Evolutionary conservation across 2,113 vertebrate genomes (phyloP).

Genomic region (Nymphicus hollandicus): DNA sequence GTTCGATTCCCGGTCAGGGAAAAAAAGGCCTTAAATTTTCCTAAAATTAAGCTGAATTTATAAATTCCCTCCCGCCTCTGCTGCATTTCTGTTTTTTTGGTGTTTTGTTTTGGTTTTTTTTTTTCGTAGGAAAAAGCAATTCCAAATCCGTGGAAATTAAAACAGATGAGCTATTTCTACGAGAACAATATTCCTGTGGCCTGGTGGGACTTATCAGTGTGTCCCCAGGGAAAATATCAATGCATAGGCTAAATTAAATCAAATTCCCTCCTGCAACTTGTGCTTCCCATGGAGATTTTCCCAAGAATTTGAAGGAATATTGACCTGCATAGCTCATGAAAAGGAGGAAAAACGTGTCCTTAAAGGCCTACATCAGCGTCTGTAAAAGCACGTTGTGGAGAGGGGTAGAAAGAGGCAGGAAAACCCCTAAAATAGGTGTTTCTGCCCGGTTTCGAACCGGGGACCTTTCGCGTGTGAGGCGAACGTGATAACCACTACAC

Average conservation of each 20-base stretch:
- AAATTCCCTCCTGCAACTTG: no score
- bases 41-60: fast-evolving
- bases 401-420: fast-evolving
- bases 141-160: no score
- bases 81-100: no score
- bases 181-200: no score
- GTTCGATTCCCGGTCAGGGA: constrained; percentile 78
- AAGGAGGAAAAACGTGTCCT: fast-evolving
- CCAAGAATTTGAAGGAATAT: neutral
- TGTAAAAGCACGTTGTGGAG: fast-evolving
- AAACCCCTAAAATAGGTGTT: fast-evolving
- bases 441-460: neutral
- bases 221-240: neutral
- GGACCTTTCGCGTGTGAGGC: constrained; percentile 50
- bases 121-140: neutral
- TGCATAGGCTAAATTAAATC: neutral
- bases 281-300: neutral
- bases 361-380: fast-evolving
- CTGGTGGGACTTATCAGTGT: no score
- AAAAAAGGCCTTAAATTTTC: neutral
- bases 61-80: fast-evolving
- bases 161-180: neutral
- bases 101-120: no score
- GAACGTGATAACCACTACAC: constrained; percentile 54
- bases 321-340: fast-evolving